Percentiles rank a stretch among this genome's conserved stretches.
Conservation (phyloP, 2,888 invertebrate species). For the Leucania comma region DNA sequence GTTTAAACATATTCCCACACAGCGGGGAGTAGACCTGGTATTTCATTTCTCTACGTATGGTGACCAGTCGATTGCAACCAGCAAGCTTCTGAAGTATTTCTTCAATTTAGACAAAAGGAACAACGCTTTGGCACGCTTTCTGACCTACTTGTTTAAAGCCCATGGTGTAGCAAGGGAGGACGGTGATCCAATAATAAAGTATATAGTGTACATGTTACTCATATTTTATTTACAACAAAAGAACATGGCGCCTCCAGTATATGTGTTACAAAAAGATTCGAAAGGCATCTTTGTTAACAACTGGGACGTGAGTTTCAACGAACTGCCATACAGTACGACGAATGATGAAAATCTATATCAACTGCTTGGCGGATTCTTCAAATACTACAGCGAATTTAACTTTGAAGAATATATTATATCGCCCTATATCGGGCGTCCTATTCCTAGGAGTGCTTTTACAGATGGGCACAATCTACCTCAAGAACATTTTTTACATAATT, state of each 20-base stretch:
- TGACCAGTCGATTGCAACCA: neutral
- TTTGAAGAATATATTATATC: conserved; percentile 49
- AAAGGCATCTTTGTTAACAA: neutral
- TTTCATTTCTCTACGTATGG: conserved; percentile 1
- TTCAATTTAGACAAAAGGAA: conserved; percentile 8
- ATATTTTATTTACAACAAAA: conserved; percentile 44
- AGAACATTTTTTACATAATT: conserved; percentile 6
- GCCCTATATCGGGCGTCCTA: conserved; percentile 41
- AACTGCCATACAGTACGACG: conserved; percentile 6
- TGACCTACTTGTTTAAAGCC: neutral
- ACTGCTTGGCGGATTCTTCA: conserved; percentile 55
- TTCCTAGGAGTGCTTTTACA: conserved; percentile 5
- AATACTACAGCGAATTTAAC: neutral
- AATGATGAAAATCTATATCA: conserved; percentile 31
- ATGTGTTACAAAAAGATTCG: neutral
- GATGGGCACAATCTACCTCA: conserved; percentile 22
- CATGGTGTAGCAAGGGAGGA: neutral
- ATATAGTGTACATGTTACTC: neutral
- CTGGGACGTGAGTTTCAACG: conserved; percentile 20
- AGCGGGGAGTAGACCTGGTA: neutral
- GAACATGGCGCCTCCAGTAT: conserved; percentile 7
- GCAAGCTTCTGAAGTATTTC: conserved; percentile 1
- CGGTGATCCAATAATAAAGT: neutral
- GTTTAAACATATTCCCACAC: conserved; percentile 6
- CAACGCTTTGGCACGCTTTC: neutral